Evolutionary conservation across 2,113 vertebrate species (phyloP).

Genomic region (Cranoglanis bouderius): DNA sequence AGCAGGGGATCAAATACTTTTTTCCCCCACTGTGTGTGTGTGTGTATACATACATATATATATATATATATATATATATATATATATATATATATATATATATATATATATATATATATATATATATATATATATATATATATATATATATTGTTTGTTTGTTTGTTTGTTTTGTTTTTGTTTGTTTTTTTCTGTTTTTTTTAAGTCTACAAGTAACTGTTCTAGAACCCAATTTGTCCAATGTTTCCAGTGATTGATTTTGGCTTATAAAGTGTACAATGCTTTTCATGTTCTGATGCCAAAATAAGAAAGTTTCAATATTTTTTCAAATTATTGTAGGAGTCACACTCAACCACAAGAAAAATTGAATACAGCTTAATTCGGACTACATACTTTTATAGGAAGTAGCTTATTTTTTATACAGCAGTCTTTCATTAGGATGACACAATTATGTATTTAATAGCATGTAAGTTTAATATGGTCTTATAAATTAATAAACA

Average conservation of each 20-base stretch:
- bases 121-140: not conserved
- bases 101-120: too few relatives aligned
- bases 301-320: not conserved
- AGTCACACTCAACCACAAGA: not conserved
- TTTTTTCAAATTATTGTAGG: not conserved
- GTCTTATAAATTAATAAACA: not conserved
- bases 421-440: not conserved
- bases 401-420: not conserved
- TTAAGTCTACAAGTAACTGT: not conserved
- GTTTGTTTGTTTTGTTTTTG: too few relatives aligned
- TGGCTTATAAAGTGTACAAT: not conserved
- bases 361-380: not conserved
- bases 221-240: not conserved
- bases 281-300: not conserved
- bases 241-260: not conserved
- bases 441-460: not conserved
- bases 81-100: too few relatives aligned
- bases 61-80: not conserved
- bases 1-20: too few relatives aligned
- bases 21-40: too few relatives aligned
- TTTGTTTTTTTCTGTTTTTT: too few relatives aligned
- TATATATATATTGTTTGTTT: too few relatives aligned
- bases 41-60: too few relatives aligned
- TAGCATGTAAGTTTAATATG: not conserved
- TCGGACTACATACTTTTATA: not conserved